Evolutionary conservation across 2,797 vertebrate genomes (phyloP), one percentile per base, ranked within the genome.

Genomic region (Schizothorax lantsangensis): DNA sequence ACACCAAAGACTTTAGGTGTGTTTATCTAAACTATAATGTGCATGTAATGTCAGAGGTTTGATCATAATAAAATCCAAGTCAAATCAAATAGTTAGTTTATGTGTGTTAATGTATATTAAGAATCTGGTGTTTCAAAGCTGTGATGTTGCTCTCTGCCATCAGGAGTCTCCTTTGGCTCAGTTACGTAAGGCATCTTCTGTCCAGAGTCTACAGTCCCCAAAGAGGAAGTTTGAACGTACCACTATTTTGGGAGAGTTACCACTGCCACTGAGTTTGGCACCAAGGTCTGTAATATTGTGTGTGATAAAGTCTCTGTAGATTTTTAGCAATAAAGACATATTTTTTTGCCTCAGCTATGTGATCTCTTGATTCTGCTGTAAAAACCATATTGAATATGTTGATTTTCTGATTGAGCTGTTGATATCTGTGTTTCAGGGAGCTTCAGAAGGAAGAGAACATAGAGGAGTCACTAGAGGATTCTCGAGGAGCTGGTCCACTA

Each of bases 141-240:
- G 88, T 90, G 91, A 75, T 93, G 75, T 81, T 79, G 30, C 62
- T 33, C 33, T 93, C 88, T 84, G 85, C 95, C 96, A 94, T 91
- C 93, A 99, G 98, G 96, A 96, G 95, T 96, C 97, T 86, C 96
- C 97, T 84, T 95, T 97, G 91, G 93, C 95, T 92, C 96, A 97
- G 91, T 94, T 96, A 90, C 95, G 90, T 86, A 98, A 97, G 94
- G 95, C 96, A 0, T 91, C 96, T 83, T 99, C 97, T 43, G 90
- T 96, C 79, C 98, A 98, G 93, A 98, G 95, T 92, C 94, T 98
- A 78, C 94, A 95, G 78, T 89, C 92, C 9, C 88, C 95, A 1
- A 95, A 97, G 91, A 95, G 95, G 87, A 97, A 96, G 89, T 92
- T 92, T n/a, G 94, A 97, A 47, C 94, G 96, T 0, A 97, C 97